phyloP scores from a whole-genome alignment of 2,888 invertebrate genomes.

The Cephus runcator region DNA sequence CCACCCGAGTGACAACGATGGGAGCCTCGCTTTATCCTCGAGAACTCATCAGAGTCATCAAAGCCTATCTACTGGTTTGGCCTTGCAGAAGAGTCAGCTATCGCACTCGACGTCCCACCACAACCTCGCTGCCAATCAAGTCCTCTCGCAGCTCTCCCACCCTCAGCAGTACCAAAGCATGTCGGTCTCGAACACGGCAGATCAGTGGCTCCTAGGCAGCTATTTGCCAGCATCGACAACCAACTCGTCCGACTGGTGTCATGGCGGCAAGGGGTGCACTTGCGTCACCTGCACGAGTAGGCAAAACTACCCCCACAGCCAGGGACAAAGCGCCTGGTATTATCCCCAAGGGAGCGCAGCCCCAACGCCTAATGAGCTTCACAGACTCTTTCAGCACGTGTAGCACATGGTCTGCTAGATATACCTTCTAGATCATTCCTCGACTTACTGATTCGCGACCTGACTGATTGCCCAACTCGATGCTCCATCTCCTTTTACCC shows the following conservation, averaged over 20 bases:
- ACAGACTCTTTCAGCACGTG: constrained; percentile 19
- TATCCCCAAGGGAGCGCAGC: constrained; percentile 14
- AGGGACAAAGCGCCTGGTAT: constrained; percentile 13
- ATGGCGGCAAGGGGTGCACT: constrained; percentile 14
- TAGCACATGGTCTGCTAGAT: constrained; percentile 18
- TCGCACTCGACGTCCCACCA: constrained; percentile 2
- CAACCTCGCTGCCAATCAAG: too few species aligned
- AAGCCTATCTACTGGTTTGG: too few species aligned
- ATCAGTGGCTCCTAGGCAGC: constrained; percentile 14
- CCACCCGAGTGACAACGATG: too few species aligned
- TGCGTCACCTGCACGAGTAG: constrained; percentile 12
- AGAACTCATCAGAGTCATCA: too few species aligned
- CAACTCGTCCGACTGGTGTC: constrained; percentile 15
- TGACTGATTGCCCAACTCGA: too few species aligned
- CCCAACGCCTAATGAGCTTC: constrained; percentile 14
- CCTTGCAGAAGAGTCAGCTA: constrained; percentile 2
- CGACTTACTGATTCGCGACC: too few species aligned
- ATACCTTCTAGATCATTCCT: not conserved
- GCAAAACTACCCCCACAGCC: constrained; percentile 7
- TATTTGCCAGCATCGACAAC: constrained; percentile 8
- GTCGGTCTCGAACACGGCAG: constrained; percentile 6
- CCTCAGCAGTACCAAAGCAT: constrained; percentile 14
- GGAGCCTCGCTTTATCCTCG: too few species aligned
- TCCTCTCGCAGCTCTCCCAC: constrained; percentile 9
- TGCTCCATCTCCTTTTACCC: too few species aligned